Evolutionary conservation across 2,797 vertebrate species (phyloP).

Genomic region (Tauraco hartlaubi): DNA sequence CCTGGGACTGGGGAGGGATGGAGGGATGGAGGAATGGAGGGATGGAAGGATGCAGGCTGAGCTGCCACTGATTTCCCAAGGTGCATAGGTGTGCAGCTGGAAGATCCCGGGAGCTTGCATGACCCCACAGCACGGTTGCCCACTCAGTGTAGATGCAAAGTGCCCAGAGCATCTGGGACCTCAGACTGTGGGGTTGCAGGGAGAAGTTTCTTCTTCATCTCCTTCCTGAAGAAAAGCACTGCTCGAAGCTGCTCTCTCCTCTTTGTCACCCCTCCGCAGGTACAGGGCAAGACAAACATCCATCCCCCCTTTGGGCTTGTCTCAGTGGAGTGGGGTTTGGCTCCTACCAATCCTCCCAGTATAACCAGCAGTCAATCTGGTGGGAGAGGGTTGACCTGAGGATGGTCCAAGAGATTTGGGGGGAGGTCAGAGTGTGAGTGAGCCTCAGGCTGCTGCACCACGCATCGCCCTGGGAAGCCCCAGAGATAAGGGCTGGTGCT

Average conservation of each 20-base stretch:
- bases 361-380: neutral
- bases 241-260: neutral
- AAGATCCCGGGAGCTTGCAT: neutral
- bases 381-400: neutral
- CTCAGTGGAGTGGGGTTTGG: neutral
- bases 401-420: fast-evolving
- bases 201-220: neutral
- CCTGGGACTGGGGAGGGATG: fast-evolving
- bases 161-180: neutral
- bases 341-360: neutral
- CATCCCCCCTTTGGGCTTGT: neutral
- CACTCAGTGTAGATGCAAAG: fast-evolving
- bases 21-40: neutral
- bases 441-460: neutral
- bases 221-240: fast-evolving
- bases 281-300: neutral
- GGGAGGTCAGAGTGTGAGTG: neutral
- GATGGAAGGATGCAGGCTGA: neutral
- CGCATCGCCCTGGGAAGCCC: neutral
- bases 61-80: fast-evolving
- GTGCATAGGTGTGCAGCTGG: fast-evolving
- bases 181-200: neutral
- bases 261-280: neutral
- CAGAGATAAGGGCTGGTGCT: neutral
- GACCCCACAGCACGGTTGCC: fast-evolving